Base-by-base conservation (phyloP, 2,888 invertebrate species). In the Drosophila mettleri region DNA sequence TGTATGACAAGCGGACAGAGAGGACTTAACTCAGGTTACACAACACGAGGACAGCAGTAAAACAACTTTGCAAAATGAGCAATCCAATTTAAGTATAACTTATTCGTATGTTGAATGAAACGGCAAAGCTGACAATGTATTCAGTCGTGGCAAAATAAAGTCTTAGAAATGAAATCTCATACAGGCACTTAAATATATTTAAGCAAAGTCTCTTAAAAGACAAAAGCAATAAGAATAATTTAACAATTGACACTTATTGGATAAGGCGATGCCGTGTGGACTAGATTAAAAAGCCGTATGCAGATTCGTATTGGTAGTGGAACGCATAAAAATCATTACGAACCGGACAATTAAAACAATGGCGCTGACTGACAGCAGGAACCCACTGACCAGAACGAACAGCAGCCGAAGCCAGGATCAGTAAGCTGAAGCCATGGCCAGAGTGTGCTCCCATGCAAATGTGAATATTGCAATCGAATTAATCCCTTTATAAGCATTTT, bases 401-500 rank as follows among this genome's bases (percentile, higher is more conserved):
- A 46, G 34, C 18, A 24, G 20, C 22, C 14, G 41, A 24, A 52
- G 33, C 33, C 45, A 9, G 43, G 27, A 36, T 22, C 27, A 36
- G 24, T 7, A 48, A 31, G n/a, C 16, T 24, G 53, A 27, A 45
- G 24, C 53, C 31, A 33, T n/a, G 20, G 6, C 14, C 38, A 57
- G 36, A 34, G 34, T 39, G 53, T 46, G 33, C 31, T 29, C 41
- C 48, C 49, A 51, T 69, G 54, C 63, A 60, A 76, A 67, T 67
- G 70, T 60, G 78, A 78, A 81, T 77, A 78, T 76, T 82, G 88
- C 80, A 85, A 86, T 88, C 80, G 85, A 88, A 88, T 88, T 88
- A 86, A 86, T 88, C 82, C 85, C 74, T 80, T 88, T 86, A 80
- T 86, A 88, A 78, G 87, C 86, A 88, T 86, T 88, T 88, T 74